Conservation (phyloP, 2,888 invertebrate genomes). For the Deroplatys truncata region DNA sequence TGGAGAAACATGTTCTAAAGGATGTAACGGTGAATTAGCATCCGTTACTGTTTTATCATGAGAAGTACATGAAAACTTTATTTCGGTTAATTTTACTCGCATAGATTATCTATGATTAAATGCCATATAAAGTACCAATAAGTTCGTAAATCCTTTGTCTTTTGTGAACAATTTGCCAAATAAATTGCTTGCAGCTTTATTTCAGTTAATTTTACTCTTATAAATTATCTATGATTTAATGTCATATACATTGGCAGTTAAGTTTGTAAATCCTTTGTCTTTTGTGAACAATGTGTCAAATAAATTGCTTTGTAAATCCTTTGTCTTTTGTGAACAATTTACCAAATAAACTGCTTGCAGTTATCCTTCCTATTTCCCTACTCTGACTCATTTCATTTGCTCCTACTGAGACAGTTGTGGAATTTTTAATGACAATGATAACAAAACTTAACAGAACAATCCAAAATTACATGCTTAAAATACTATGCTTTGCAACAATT, state of each 20-base stretch:
- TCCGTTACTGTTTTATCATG: neutral
- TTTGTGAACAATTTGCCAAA: neutral
- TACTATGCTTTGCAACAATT: too few relatives aligned
- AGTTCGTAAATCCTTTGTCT: too few relatives aligned
- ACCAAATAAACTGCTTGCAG: neutral
- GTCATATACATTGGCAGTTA: too few relatives aligned
- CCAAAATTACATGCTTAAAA: too few relatives aligned
- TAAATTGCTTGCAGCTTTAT: neutral
- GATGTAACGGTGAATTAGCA: neutral
- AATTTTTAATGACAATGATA: too few relatives aligned
- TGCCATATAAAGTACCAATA: too few relatives aligned
- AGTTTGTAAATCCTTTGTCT: too few relatives aligned
- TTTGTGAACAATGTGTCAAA: neutral
- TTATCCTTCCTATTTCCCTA: too few relatives aligned
- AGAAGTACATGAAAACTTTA: neutral
- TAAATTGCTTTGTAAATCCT: too few relatives aligned
- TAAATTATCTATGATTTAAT: neutral
- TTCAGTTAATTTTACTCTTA: neutral
- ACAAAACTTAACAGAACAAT: too few relatives aligned
- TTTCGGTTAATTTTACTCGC: neutral
- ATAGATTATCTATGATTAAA: neutral
- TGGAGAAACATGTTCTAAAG: neutral
- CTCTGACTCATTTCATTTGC: too few relatives aligned
- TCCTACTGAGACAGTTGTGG: too few relatives aligned
- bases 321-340: neutral